Conservation (phyloP, 2,113 vertebrate genomes). For the rat (Rattus norvegicus) region GRCr8 NC_086025.1:85251001-85251500, state of each 20-base stretch:
- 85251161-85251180: background rate
- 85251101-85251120: background rate
- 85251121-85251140: background rate
- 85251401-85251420: background rate
- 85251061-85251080: background rate
- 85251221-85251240: background rate
- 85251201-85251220: slow-evolving; percentile 13
- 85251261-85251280: background rate
- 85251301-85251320: background rate
- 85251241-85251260: slow-evolving; percentile 1
- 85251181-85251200: slow-evolving; percentile 4
- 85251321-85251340: slow-evolving; percentile 52
- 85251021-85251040: background rate
- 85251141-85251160: background rate
- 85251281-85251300: background rate
- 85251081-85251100: slow-evolving; percentile 48
- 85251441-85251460: background rate
- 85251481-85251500: background rate
- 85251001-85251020: background rate
- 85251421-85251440: slow-evolving; percentile 28
- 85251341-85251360: slow-evolving; percentile 16
- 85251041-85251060: background rate
- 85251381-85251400: slow-evolving; percentile 32
- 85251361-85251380: slow-evolving; percentile 4
- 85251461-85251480: background rate